Conservation (phyloP, 2,113 vertebrate genomes). For the Pomatostomus ruficeps region DNA sequence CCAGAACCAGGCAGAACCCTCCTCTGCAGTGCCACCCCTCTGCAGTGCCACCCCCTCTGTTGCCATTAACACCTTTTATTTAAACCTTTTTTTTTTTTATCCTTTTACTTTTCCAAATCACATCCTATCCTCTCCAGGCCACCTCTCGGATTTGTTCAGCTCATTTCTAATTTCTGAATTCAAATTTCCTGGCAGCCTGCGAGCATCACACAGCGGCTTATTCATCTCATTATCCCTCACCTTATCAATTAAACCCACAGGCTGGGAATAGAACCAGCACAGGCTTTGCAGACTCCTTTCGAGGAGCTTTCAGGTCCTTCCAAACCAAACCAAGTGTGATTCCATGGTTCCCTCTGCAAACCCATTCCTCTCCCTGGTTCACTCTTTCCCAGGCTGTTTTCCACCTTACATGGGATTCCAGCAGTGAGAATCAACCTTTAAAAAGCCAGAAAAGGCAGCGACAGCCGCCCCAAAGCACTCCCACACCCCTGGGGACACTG, state of each 20-base stretch:
- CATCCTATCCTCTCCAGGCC: background rate
- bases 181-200: background rate
- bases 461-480: background rate
- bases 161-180: accelerated
- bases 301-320: background rate
- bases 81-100: accelerated
- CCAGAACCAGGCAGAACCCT: background rate
- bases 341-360: background rate
- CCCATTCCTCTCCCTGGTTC: background rate
- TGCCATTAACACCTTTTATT: background rate
- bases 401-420: background rate
- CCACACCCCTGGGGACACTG: accelerated
- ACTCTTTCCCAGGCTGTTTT: background rate
- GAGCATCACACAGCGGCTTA: no score
- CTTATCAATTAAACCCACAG: background rate
- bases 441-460: background rate
- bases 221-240: background rate
- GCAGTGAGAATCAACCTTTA: background rate
- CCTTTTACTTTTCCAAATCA: background rate
- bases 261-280: background rate
- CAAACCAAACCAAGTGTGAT: no score
- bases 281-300: background rate
- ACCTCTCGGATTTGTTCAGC: background rate
- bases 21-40: background rate
- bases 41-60: background rate